Evolutionary conservation across 2,888 invertebrate species (phyloP).

Genomic region (Spodoptera exigua): DNA sequence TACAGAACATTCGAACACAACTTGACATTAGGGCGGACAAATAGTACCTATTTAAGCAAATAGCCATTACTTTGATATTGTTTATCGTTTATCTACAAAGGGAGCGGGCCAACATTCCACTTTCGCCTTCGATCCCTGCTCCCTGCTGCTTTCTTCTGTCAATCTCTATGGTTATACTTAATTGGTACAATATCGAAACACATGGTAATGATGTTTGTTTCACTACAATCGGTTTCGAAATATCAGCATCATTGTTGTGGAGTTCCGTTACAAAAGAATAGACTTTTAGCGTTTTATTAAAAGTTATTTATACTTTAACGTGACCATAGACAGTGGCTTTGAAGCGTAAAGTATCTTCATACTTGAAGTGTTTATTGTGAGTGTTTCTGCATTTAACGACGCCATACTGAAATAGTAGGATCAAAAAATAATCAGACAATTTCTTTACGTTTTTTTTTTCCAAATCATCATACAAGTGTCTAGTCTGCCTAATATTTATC

Average conservation of each 20-base stretch:
- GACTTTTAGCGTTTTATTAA: no score
- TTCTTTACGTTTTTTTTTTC: no score
- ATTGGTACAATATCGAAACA: conserved; percentile 76
- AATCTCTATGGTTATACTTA: conserved; percentile 73
- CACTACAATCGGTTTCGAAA: conserved; percentile 39
- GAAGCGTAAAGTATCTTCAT: no score
- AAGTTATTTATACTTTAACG: no score
- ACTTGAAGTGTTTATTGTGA: no score
- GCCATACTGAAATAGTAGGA: no score
- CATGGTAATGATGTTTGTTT: conserved; percentile 49
- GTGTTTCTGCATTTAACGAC: no score
- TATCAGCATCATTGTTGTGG: not conserved
- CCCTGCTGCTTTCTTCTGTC: conserved; percentile 80
- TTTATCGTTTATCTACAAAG: conserved; percentile 71
- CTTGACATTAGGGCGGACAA: conserved; percentile 64
- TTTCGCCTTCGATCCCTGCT: conserved; percentile 74
- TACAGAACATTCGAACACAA: conserved; percentile 56
- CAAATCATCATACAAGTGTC: no score
- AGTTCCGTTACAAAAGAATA: no score
- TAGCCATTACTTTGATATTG: conserved; percentile 65
- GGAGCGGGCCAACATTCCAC: conserved; percentile 71
- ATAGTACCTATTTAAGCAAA: conserved; percentile 47
- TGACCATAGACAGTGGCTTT: no score
- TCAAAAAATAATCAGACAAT: no score
- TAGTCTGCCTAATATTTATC: no score